phyloP scores from a whole-genome alignment of 2,113 vertebrate species.

The Notothenia rossii region DNA sequence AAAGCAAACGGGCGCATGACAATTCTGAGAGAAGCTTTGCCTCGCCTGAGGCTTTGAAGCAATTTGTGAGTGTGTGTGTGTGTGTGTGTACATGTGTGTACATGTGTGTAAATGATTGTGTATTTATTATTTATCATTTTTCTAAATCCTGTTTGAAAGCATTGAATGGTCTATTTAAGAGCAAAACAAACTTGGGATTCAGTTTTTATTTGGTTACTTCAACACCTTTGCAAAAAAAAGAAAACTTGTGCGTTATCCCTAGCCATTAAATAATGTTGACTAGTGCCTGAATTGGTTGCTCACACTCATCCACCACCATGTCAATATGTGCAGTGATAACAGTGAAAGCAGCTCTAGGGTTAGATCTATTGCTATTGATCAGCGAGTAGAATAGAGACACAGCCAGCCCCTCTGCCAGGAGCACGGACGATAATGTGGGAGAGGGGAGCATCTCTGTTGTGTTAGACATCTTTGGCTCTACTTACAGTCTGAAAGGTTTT shows the following conservation, averaged over 20 bases:
- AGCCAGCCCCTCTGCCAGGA: slow-evolving; percentile 17
- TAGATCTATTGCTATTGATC: slow-evolving; percentile 74
- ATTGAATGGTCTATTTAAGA: slow-evolving; percentile 30
- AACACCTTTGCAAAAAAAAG: neutral
- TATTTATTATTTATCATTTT: slow-evolving; percentile 15
- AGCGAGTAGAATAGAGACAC: slow-evolving; percentile 55
- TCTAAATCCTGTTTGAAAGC: slow-evolving; percentile 22
- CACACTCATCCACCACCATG: slow-evolving; percentile 54
- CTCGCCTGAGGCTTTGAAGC: slow-evolving; percentile 44
- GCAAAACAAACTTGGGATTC: neutral
- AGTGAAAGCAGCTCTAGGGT: slow-evolving; percentile 53
- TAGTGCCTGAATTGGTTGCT: slow-evolving; percentile 37
- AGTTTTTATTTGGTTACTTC: neutral
- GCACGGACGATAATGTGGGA: neutral
- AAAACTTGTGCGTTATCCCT: slow-evolving; percentile 6
- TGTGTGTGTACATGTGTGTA: slow-evolving; percentile 2
- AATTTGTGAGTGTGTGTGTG: slow-evolving; percentile 16
- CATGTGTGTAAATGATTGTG: neutral
- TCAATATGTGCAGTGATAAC: slow-evolving; percentile 74
- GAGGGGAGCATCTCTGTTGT: neutral
- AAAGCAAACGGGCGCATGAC: slow-evolving; percentile 58
- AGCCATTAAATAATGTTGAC: slow-evolving; percentile 50
- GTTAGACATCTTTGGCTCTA: neutral
- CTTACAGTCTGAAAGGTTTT: neutral
- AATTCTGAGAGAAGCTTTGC: slow-evolving; percentile 53